These are phyloP conservation scores for Pollenia amentaria DNA, from an alignment of 2,888 invertebrate species.

Conservation along the genomic window DNA sequence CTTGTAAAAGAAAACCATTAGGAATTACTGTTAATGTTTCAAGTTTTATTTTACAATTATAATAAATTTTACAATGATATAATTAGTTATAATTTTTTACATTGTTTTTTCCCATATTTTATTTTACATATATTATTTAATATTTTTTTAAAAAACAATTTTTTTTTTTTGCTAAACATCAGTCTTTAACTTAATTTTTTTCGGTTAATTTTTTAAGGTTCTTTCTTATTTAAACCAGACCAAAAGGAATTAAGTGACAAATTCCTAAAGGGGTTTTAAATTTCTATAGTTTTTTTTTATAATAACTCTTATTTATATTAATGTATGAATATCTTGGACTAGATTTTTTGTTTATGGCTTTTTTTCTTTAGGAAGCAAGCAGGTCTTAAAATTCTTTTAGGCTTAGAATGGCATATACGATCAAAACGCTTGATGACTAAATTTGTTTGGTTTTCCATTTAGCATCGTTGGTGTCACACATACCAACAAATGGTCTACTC, in stretches of 20 bases:
- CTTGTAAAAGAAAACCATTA: too few species aligned
- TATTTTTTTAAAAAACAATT: conserved; percentile 56
- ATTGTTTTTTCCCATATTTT: conserved; percentile 30
- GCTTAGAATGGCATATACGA: too few species aligned
- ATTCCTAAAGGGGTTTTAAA: neutral
- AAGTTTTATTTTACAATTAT: conserved; percentile 49
- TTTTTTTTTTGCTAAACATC: conserved; percentile 69
- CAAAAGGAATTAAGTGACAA: conserved; percentile 15
- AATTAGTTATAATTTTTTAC: conserved; percentile 29
- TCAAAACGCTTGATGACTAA: too few species aligned
- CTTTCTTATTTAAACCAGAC: conserved; percentile 14
- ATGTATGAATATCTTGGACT: too few species aligned
- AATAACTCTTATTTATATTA: neutral
- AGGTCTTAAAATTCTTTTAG: too few species aligned
- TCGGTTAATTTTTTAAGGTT: neutral
- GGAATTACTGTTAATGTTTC: neutral
- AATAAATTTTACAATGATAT: conserved; percentile 55
- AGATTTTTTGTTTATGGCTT: too few species aligned
- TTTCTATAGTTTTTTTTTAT: neutral
- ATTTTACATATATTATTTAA: conserved; percentile 26
- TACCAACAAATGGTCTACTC: too few species aligned
- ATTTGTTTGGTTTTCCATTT: too few species aligned
- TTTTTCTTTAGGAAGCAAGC: too few species aligned
- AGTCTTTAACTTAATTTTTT: conserved; percentile 72
- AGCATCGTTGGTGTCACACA: too few species aligned